phyloP scores from a whole-genome alignment of 2,888 invertebrate genomes.

The Drosophila macrospina region DNA sequence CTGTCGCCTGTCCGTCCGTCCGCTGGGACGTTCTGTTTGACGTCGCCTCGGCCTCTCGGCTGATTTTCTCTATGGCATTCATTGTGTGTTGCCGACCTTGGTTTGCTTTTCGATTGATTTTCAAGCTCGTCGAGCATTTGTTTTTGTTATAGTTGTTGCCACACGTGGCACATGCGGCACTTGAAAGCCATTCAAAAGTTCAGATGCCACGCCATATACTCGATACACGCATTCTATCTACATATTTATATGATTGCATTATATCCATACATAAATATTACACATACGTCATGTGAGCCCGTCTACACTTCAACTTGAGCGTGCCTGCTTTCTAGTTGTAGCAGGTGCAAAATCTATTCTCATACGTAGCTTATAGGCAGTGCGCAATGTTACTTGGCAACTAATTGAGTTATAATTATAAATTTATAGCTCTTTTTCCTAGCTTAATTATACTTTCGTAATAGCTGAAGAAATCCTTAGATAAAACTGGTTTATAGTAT shows the following conservation, averaged over 20 bases:
- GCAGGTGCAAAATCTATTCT: too few relatives aligned
- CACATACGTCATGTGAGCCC: constrained; percentile 12
- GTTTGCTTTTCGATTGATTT: constrained; percentile 36
- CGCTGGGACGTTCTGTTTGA: constrained; percentile 19
- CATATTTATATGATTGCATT: neutral
- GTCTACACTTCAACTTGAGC: neutral
- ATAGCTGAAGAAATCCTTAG: too few relatives aligned
- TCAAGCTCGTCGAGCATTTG: constrained; percentile 22
- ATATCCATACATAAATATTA: constrained; percentile 3
- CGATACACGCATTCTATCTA: neutral
- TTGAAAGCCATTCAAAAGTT: constrained; percentile 23
- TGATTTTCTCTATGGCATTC: constrained; percentile 13
- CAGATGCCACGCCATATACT: constrained; percentile 10
- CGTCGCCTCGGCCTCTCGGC: constrained; percentile 7
- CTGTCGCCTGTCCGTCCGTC: constrained; percentile 25
- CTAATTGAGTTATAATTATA: too few relatives aligned
- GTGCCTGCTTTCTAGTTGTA: neutral
- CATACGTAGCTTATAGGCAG: too few relatives aligned
- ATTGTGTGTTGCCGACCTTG: constrained; percentile 29
- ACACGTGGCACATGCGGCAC: constrained; percentile 32
- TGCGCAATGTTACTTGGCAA: too few relatives aligned
- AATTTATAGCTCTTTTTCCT: too few relatives aligned
- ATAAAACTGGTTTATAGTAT: too few relatives aligned
- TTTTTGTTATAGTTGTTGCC: constrained; percentile 13
- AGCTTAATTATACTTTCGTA: too few relatives aligned